These are phyloP conservation scores for Holocentrus rufus DNA, from an alignment of 2,797 vertebrate species.

Conservation along the genomic window DNA sequence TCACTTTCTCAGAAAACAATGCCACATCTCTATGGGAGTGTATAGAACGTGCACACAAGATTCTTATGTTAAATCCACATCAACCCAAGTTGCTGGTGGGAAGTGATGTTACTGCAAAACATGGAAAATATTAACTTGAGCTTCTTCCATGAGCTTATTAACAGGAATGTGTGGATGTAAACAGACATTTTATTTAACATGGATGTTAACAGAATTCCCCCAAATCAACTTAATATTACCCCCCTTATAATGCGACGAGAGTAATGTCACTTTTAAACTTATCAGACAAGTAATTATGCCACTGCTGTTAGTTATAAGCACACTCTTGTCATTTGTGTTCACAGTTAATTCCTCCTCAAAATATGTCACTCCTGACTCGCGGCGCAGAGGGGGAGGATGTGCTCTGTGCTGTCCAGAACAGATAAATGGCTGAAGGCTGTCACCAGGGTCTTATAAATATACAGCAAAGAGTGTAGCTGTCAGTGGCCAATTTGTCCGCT, in stretches of 20 bases:
- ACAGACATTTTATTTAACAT: no score
- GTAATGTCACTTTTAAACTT: neutral
- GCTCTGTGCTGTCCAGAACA: neutral
- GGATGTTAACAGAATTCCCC: neutral
- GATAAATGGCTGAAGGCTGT: constrained; percentile 8
- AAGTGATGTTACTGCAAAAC: no score
- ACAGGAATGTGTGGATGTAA: no score
- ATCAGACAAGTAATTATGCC: neutral
- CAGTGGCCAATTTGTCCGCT: neutral
- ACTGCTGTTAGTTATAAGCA: neutral
- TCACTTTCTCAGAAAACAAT: no score
- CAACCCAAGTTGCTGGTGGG: no score
- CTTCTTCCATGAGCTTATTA: no score
- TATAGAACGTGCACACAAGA: no score
- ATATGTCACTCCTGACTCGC: neutral
- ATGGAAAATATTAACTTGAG: no score
- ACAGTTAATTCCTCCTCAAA: constrained; percentile 1
- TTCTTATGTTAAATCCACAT: no score
- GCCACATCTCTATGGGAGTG: no score
- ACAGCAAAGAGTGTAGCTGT: neutral
- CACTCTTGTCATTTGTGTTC: constrained; percentile 4
- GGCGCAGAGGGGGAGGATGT: neutral
- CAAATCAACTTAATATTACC: neutral
- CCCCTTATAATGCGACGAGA: neutral
- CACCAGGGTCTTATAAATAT: neutral